phyloP scores from a whole-genome alignment of 2,888 invertebrate genomes.

The Vandiemenella viatica region DNA sequence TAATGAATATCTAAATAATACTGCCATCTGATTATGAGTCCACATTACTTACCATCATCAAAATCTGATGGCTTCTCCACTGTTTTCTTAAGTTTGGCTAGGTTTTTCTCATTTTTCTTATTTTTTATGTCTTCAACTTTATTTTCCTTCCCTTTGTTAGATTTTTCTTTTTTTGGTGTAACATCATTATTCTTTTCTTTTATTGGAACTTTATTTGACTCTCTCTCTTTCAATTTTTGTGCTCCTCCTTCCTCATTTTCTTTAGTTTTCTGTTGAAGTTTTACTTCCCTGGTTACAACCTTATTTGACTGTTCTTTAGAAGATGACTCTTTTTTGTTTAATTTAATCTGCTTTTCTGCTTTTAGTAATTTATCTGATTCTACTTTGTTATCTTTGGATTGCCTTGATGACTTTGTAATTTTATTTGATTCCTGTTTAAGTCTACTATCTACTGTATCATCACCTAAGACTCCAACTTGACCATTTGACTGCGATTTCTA shows the following conservation, averaged over 20 bases:
- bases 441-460: neutral
- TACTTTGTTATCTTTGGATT: neutral
- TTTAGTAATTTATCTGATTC: no score
- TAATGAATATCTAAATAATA: no score
- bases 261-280: no score
- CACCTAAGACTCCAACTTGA: neutral
- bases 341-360: no score
- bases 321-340: no score
- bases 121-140: neutral
- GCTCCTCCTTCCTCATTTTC: no score
- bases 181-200: neutral
- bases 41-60: conserved; percentile 43
- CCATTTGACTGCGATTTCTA: neutral
- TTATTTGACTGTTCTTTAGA: no score
- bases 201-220: neutral
- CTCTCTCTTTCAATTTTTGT: neutral
- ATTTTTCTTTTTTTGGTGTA: neutral
- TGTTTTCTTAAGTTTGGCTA: conserved; percentile 26
- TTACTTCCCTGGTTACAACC: no score
- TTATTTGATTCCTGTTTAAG: neutral
- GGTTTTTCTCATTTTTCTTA: neutral
- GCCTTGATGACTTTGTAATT: neutral
- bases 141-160: neutral
- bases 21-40: no score
- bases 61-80: conserved; percentile 54